These are phyloP conservation scores for Chiridota heheva DNA, from an alignment of 35 echinoderm and acorn worm genomes.

Conservation along the genomic window DNA sequence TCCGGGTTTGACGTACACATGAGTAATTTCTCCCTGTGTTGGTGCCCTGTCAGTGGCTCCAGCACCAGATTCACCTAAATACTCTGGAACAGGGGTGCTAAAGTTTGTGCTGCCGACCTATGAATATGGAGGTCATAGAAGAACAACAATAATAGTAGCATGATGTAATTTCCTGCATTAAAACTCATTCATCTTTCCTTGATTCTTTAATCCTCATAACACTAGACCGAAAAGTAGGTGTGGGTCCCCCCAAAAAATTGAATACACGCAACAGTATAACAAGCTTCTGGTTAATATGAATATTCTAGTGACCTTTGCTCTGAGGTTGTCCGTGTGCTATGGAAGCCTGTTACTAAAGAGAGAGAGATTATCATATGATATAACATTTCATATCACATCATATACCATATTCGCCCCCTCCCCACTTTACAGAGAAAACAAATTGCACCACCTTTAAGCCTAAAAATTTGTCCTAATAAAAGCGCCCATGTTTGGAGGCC, in stretches of 20 bases:
- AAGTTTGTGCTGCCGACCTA: constrained; percentile 82
- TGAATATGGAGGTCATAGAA: neutral
- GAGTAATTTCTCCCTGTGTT: constrained; percentile 89
- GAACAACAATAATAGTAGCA: neutral
- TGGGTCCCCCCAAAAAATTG: neutral
- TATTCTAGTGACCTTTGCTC: no score
- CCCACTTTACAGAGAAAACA: no score
- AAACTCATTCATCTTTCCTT: neutral
- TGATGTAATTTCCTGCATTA: neutral
- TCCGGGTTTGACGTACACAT: constrained; percentile 75
- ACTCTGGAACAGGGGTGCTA: constrained; percentile 72
- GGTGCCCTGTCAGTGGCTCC: constrained; percentile 68
- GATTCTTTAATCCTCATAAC: neutral
- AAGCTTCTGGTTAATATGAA: no score
- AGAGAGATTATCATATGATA: constrained; percentile 8
- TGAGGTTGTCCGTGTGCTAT: neutral
- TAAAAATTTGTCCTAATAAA: no score
- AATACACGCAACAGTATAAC: no score
- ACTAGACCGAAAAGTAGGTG: neutral
- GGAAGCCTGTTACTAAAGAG: neutral
- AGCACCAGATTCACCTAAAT: constrained; percentile 43
- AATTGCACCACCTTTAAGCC: no score
- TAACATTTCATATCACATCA: no score
- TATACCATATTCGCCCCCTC: no score
- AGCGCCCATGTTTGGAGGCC: no score